Evolutionary conservation across 2,888 invertebrate species (phyloP), one percentile per base, ranked within the genome.

Genomic region (Phasia obesa): DNA sequence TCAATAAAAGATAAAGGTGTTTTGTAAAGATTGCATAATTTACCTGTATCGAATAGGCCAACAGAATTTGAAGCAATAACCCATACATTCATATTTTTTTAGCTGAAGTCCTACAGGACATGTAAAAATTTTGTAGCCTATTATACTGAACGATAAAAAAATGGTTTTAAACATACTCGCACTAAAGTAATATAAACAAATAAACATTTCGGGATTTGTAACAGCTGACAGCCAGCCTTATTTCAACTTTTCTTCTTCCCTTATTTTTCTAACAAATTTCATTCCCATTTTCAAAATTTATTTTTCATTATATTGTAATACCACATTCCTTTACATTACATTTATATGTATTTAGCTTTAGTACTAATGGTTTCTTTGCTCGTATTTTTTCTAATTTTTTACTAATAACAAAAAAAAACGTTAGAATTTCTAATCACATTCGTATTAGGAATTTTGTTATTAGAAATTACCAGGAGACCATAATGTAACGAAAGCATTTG

Each of bases 11-110:
- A 83, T 76, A 71, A 79, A 79, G 75, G 25, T 76, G 27, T 86
- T 80, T 86, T 84, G 87, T 88, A 88, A 88, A 88, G 90, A 90
- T 90, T 90, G 90, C 90, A 90, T 90, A 90, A 90, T 90, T 90
- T 90, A 90, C 90, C 90, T 90, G 90, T 87, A 87, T 85, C 67
- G 86, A 90, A 87, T 89, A 88, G 90, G 90, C 85, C 84, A 81
- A 11, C 90, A 90, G 90, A 78, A 87, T 77, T 17, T 31, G 0
- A 13, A 78, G 74, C 42, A 74, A 15, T 11, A 38, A 15, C 2
- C 4, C 15, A 38, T 35, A 60, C 44, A 67, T n/a, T 38, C 13
- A 25, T 21, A n/a, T n/a, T 38, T 60, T 76, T 27, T 13, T 4
- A 53, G 60, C 19, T 69, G 7, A 62, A 81, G 15, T 82, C 70